A percentile compares a stretch with the other conserved stretches of the same genome.
These are phyloP conservation scores for Helicolenus hilgendorfi DNA, from an alignment of 2,797 vertebrate genomes.

Conservation along the genomic window DNA sequence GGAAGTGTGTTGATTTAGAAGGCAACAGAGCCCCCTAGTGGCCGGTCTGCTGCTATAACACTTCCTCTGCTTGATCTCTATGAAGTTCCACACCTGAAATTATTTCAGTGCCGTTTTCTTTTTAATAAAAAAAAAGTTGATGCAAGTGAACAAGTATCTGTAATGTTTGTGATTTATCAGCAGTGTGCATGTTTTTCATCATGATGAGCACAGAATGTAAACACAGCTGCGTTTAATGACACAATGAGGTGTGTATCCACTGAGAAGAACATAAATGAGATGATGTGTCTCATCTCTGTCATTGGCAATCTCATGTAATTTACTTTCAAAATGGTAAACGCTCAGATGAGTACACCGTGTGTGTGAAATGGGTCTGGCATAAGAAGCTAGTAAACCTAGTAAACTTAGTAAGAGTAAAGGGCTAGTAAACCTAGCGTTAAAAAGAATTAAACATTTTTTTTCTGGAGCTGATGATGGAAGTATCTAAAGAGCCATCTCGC, in stretches of 20 bases:
- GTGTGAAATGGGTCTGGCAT: not conserved
- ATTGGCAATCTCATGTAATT: fast-evolving
- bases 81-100: not conserved
- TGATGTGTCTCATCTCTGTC: not conserved
- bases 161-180: not conserved
- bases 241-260: not conserved
- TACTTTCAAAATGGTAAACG: not conserved
- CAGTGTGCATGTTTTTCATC: not conserved
- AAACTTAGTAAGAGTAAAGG: too few relatives aligned
- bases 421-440: too few relatives aligned
- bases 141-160: not conserved
- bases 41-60: not conserved
- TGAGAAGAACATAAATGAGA: not conserved
- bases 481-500: too few relatives aligned
- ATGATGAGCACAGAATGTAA: not conserved
- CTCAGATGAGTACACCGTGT: not conserved
- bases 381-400: too few relatives aligned
- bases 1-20: not conserved
- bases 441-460: too few relatives aligned
- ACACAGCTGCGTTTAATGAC: not conserved
- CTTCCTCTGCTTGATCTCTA: not conserved
- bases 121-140: not conserved
- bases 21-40: constrained; percentile 56
- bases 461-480: too few relatives aligned
- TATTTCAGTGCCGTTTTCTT: not conserved